These are phyloP conservation scores for Sarcophaga variegata DNA, from an alignment of 2,888 invertebrate genomes.

Conservation along the genomic window DNA sequence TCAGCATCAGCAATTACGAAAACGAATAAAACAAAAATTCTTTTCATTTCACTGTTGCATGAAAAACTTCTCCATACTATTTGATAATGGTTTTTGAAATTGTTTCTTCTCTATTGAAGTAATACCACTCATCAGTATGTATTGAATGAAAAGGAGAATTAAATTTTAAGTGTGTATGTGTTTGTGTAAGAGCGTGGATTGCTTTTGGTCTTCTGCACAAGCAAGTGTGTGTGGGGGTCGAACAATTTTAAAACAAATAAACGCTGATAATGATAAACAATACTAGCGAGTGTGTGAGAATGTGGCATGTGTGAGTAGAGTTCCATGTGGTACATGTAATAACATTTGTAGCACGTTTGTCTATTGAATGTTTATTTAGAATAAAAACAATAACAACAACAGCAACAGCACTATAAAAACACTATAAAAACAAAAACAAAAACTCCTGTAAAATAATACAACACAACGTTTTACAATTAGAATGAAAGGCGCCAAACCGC, in stretches of 20 bases:
- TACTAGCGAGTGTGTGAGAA: neutral
- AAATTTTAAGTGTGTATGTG: too few species aligned
- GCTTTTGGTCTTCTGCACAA: neutral
- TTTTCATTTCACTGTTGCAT: too few species aligned
- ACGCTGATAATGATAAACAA: neutral
- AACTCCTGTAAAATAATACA: slow-evolving; percentile 6
- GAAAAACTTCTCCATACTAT: neutral
- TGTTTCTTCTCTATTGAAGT: neutral
- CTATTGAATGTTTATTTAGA: slow-evolving; percentile 51
- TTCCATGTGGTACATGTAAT: slow-evolving; percentile 40
- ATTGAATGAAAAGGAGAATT: neutral
- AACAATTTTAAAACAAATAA: neutral
- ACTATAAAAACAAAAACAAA: slow-evolving; percentile 8
- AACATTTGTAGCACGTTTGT: slow-evolving; percentile 47
- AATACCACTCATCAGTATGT: neutral
- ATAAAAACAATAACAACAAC: neutral
- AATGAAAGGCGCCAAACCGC: slow-evolving; percentile 52
- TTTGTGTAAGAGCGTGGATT: too few species aligned
- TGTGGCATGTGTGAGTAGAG: slow-evolving; percentile 4
- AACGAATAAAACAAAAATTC: neutral
- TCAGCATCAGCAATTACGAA: neutral
- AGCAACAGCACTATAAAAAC: too few species aligned
- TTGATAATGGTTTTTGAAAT: neutral
- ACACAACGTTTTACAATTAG: slow-evolving; percentile 27
- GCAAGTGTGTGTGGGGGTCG: neutral